Evolutionary conservation across 2,113 vertebrate species (phyloP), one percentile per base, ranked within the genome.

Genomic region (Rhinolophus sinicus): DNA sequence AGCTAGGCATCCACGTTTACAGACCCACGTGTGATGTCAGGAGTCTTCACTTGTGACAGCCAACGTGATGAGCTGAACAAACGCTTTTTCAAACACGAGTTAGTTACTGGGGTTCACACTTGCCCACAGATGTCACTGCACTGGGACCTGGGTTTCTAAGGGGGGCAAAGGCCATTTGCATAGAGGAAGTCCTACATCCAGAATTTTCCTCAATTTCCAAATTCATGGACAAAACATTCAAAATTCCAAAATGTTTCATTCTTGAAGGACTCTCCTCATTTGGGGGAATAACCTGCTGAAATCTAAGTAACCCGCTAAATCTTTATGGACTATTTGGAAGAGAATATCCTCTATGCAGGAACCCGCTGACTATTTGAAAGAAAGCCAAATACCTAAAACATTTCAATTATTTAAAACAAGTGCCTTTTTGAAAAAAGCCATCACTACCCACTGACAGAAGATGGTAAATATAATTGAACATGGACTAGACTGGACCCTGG

Each of bases 391-490:
- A 13, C 12, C 52, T 21, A 52, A n/a, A 64, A 30, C 28, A 13
- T 3, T 44, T 47, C 70, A 38, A 8, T 21, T 21, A 8, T 30
- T 72, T 5, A n/a, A 30, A 44, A 87, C 47, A 44, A 60, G 58
- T 5, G 14, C 44, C 67, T 35, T 38, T 38, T 54, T 26, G 9
- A 14, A 58, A 52, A 81, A 30, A 56, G 28, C 22, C 12, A 11
- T 9, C 19, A 11, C 18, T 12, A 4, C 3, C n/a, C 35, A 5
- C 88, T 3, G 30, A 18, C 35, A 11, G 18, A 15, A 54, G 69
- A n/a, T 9, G 2, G 0, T 1, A 5, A 22, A 5, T 21, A 19
- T n/a, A 3, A 3, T 0, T 5, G 13, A 18, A 11, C 8, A 0
- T 0, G 14, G 62, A 3, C n/a, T 2, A 3, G n/a, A 28, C 21